Evolutionary conservation across 1,140 invertebrate species (phyloP).

Genomic region (Asbolus verrucosus): DNA sequence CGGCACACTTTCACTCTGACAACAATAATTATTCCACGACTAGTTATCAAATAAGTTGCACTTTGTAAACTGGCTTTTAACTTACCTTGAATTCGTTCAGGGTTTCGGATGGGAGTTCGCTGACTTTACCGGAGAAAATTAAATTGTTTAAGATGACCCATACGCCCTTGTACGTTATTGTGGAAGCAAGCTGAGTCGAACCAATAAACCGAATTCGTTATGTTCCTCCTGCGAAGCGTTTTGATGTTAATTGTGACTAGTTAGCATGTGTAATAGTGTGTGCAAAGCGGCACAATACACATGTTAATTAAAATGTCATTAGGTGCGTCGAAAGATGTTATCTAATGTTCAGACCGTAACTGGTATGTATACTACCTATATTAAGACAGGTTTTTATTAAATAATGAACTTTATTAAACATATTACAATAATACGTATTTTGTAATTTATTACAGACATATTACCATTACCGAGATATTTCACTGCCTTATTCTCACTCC

Average conservation of each 20-base stretch:
- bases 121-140: conserved; percentile 25
- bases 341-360: conserved; percentile 37
- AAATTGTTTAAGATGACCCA: not conserved
- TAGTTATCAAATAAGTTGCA: conserved; percentile 15
- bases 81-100: conserved; percentile 38
- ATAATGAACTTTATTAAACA: no score
- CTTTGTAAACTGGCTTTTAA: conserved; percentile 22
- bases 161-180: conserved; percentile 4
- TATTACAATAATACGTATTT: no score
- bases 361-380: conserved; percentile 4
- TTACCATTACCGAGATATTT: no score
- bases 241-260: conserved; percentile 48
- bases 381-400: no score
- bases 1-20: conserved; percentile 33
- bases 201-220: not conserved
- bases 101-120: conserved; percentile 10
- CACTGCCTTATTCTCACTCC: no score
- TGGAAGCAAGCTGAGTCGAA: not conserved
- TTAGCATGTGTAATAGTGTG: conserved; percentile 52
- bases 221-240: not conserved
- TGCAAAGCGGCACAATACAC: conserved; percentile 48
- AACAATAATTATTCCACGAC: conserved; percentile 31
- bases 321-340: conserved; percentile 46
- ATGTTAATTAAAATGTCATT: conserved; percentile 54
- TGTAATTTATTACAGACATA: no score